A percentile compares a stretch with the other conserved stretches of the same genome.
phyloP scores from a whole-genome alignment of 1,140 invertebrate genomes.

The Caenorhabditis inopinata region DNA sequence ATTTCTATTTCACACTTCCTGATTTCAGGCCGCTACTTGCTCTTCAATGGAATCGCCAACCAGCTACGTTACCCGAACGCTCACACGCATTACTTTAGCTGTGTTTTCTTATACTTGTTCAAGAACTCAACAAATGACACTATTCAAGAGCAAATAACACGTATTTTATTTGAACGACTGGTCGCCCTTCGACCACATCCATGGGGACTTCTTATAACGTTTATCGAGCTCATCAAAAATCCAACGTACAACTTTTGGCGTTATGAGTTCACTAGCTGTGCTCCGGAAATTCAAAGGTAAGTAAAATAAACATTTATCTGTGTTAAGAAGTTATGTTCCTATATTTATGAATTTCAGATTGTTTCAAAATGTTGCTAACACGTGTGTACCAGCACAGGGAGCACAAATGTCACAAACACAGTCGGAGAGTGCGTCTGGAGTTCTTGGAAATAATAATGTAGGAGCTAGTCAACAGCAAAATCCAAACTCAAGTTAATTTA shows the following conservation, averaged over 20 bases:
- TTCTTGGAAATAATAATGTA: background rate
- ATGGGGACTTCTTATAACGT: slow-evolving; percentile 96
- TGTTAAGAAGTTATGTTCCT: too few species aligned
- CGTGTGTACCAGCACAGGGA: slow-evolving; percentile 36
- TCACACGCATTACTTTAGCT: slow-evolving; percentile 99
- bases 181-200: slow-evolving; percentile 98
- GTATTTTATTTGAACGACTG: slow-evolving; percentile 87
- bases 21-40: slow-evolving; percentile 78
- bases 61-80: slow-evolving; percentile 97
- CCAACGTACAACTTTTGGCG: slow-evolving; percentile 98
- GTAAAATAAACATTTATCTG: background rate
- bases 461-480: background rate
- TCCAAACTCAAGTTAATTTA: background rate
- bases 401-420: background rate
- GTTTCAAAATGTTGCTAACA: slow-evolving; percentile 48
- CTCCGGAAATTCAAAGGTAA: slow-evolving; percentile 95
- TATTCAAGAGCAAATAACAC: slow-evolving; percentile 78
- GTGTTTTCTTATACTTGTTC: slow-evolving; percentile 91
- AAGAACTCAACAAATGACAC: slow-evolving; percentile 95
- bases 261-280: slow-evolving; percentile 97
- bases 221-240: slow-evolving; percentile 98
- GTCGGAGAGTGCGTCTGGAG: background rate
- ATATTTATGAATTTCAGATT: slow-evolving; percentile 7
- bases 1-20: slow-evolving; percentile 22
- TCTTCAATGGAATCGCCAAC: slow-evolving; percentile 96